Evolutionary conservation across 2,888 invertebrate genomes (phyloP).

Genomic region (Noctua janthe): DNA sequence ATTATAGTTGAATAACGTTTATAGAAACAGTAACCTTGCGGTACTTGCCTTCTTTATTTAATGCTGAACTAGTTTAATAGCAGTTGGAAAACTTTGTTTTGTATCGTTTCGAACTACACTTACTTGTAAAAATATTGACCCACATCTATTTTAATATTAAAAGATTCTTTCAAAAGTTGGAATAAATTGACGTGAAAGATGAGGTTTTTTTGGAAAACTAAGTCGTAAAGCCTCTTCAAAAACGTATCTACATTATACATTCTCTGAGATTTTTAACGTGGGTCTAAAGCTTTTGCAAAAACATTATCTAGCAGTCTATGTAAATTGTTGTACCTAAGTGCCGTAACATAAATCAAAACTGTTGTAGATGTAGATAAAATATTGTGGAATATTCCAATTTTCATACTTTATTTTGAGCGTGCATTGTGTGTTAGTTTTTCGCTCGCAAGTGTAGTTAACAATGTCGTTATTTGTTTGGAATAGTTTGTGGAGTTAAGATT

Average conservation of each 20-base stretch:
- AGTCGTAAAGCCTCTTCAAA: neutral
- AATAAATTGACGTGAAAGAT: neutral
- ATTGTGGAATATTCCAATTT: neutral
- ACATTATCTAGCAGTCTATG: neutral
- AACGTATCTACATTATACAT: neutral
- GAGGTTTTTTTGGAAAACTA: neutral
- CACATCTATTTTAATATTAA: neutral
- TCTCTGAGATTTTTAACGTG: neutral
- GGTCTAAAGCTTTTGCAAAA: neutral
- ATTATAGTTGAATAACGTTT: constrained; percentile 15
- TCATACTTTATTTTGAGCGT: neutral
- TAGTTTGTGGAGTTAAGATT: constrained; percentile 27
- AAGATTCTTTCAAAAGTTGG: neutral
- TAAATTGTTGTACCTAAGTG: neutral
- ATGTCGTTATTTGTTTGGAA: constrained; percentile 45
- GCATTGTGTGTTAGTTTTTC: neutral
- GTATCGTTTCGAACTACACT: constrained; percentile 25
- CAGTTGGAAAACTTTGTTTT: constrained; percentile 36
- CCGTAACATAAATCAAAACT: neutral
- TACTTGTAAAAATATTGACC: neutral
- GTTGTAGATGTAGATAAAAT: neutral
- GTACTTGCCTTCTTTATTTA: constrained; percentile 16
- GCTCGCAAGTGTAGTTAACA: constrained; percentile 27
- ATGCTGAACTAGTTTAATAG: constrained; percentile 17
- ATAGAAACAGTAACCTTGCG: constrained; percentile 19